These are phyloP conservation scores for Chanos chanos DNA, from an alignment of 2,797 vertebrate genomes.

Conservation along the genomic window DNA sequence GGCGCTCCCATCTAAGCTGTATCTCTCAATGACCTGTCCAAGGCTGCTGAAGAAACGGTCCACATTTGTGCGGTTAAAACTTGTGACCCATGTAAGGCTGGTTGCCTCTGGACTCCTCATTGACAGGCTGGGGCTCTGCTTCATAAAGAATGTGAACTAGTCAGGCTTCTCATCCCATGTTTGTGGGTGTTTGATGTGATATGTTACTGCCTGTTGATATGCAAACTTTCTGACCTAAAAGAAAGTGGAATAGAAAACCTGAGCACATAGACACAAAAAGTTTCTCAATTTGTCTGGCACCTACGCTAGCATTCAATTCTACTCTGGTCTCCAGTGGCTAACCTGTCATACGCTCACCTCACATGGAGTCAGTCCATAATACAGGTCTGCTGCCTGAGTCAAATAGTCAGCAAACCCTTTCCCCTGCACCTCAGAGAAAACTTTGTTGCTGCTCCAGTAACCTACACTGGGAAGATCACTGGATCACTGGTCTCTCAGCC, in stretches of 20 bases:
- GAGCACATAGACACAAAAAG: conserved; percentile 10
- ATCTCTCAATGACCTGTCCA: background rate
- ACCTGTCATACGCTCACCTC: conserved; percentile 12
- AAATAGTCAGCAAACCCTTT: conserved; percentile 9
- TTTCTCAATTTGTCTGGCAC: conserved; percentile 1
- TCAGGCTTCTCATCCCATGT: conserved; percentile 19
- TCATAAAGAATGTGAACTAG: conserved; percentile 17
- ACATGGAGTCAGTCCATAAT: conserved; percentile 10
- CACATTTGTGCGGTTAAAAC: conserved; percentile 14
- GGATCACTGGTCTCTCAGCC: background rate
- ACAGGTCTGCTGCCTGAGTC: conserved; percentile 5
- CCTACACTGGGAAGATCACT: conserved; percentile 5
- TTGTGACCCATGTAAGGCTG: conserved; percentile 5
- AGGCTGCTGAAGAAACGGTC: conserved; percentile 5
- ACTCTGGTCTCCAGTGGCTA: conserved; percentile 3
- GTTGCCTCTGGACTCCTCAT: conserved; percentile 24
- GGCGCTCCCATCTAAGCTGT: background rate
- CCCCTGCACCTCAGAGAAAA: conserved; percentile 3
- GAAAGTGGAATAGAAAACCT: conserved; percentile 18
- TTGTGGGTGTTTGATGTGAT: conserved; percentile 8
- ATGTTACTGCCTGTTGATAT: conserved; percentile 19
- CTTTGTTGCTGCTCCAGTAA: background rate
- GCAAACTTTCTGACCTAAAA: conserved; percentile 24
- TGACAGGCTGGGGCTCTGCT: conserved; percentile 13
- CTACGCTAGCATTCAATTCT: conserved; percentile 7